phyloP scores from a whole-genome alignment of 2,797 vertebrate species.

The Bradypus variegatus region DNA sequence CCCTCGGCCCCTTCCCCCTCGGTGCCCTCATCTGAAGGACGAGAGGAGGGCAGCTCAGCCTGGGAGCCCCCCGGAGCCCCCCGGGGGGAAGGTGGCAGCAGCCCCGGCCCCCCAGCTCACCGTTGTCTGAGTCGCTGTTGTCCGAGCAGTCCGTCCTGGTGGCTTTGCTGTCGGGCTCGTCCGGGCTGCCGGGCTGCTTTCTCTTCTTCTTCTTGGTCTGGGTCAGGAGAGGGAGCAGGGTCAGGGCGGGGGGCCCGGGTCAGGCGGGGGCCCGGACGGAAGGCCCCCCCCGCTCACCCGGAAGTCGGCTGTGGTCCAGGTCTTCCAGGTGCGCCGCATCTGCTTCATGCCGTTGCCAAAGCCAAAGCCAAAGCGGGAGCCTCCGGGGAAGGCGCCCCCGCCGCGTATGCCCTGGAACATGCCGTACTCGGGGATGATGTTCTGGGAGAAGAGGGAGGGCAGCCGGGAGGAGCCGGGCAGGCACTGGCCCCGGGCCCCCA shows the following conservation, averaged over 20 bases:
- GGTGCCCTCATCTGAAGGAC: slow-evolving; percentile 72
- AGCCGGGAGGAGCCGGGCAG: slow-evolving; percentile 76
- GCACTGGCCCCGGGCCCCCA: slow-evolving; percentile 80
- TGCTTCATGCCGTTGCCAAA: slow-evolving; percentile 83
- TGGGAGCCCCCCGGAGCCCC: too few species aligned
- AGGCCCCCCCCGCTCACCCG: slow-evolving; percentile 79
- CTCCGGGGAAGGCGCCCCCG: slow-evolving; percentile 73
- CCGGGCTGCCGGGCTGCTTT: slow-evolving; percentile 77
- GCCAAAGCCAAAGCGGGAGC: slow-evolving; percentile 82
- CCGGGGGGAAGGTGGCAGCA: too few species aligned
- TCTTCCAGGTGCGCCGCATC: slow-evolving; percentile 84
- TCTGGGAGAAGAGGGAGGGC: slow-evolving; percentile 92
- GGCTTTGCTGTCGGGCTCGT: slow-evolving; percentile 87
- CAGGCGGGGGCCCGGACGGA: background rate
- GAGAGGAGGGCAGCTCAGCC: background rate
- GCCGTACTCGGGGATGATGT: slow-evolving; percentile 86
- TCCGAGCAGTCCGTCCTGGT: slow-evolving; percentile 78
- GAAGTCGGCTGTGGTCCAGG: slow-evolving; percentile 72
- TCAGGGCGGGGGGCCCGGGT: background rate
- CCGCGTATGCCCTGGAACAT: slow-evolving; percentile 87
- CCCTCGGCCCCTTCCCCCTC: slow-evolving; percentile 69
- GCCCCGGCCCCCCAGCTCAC: slow-evolving; percentile 54
- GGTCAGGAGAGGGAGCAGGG: background rate
- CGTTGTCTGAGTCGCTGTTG: slow-evolving; percentile 74
- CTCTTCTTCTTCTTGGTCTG: slow-evolving; percentile 81